Evolutionary conservation across 2,888 invertebrate genomes (phyloP).

Genomic region (Syrista parreyssii): DNA sequence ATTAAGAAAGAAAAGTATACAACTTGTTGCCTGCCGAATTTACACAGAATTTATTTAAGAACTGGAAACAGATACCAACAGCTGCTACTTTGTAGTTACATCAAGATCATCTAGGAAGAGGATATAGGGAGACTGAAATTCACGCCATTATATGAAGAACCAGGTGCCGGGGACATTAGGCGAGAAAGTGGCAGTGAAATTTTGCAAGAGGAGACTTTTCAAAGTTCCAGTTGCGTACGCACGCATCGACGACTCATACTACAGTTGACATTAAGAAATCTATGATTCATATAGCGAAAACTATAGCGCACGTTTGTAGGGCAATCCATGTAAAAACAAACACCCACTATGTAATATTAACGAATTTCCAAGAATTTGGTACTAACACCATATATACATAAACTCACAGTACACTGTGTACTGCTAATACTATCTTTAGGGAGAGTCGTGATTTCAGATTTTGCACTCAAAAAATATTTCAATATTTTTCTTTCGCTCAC

Average conservation of each 20-base stretch:
- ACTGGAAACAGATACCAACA: neutral
- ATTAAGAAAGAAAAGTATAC: neutral
- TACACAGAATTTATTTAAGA: neutral
- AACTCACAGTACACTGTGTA: neutral
- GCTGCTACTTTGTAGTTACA: neutral
- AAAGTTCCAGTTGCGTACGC: neutral
- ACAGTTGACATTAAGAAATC: neutral
- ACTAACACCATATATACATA: neutral
- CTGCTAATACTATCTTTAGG: neutral
- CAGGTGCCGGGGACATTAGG: neutral
- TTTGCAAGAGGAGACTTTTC: constrained; percentile 8
- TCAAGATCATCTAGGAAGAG: neutral
- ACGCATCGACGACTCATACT: neutral
- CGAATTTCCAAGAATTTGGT: neutral
- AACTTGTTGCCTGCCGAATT: neutral
- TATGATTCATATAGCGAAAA: neutral
- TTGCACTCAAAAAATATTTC: neutral
- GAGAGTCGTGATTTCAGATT: neutral
- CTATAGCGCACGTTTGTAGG: no score
- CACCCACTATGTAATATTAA: neutral
- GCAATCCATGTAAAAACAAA: neutral
- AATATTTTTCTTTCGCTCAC: neutral
- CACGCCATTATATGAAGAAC: neutral
- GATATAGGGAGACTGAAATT: neutral
- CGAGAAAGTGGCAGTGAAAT: constrained; percentile 22